Conservation (phyloP, 2,888 invertebrate genomes). For the Eupsilia transversa region DNA sequence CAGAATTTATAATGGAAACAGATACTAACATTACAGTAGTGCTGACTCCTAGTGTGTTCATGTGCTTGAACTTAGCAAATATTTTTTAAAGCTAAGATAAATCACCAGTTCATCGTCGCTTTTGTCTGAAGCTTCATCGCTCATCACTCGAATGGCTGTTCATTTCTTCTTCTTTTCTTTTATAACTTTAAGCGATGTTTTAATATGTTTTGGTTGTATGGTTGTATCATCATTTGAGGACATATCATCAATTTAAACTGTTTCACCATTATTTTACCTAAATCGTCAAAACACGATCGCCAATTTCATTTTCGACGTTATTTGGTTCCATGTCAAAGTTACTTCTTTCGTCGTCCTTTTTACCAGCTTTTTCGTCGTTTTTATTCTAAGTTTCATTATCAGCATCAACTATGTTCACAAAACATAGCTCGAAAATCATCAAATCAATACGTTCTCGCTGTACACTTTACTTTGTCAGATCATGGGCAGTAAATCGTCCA, state of each 20-base stretch:
- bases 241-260: neutral
- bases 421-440: constrained; percentile 3
- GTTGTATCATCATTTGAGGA: neutral
- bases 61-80: neutral
- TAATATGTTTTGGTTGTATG: neutral
- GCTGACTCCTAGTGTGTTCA: neutral
- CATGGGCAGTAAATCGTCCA: constrained; percentile 58
- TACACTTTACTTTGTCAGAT: constrained; percentile 33
- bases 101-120: neutral
- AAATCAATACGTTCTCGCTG: constrained; percentile 26
- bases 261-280: neutral
- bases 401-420: neutral
- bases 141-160: neutral
- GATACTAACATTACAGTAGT: neutral
- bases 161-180: neutral
- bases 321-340: neutral
- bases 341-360: rapidly evolving
- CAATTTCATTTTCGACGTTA: neutral
- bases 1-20: constrained; percentile 28
- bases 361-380: neutral
- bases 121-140: neutral
- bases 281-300: neutral
- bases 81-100: neutral
- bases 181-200: neutral
- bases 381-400: neutral